phyloP scores from a whole-genome alignment of 2,888 invertebrate species.

The Harpalus rubripes region DNA sequence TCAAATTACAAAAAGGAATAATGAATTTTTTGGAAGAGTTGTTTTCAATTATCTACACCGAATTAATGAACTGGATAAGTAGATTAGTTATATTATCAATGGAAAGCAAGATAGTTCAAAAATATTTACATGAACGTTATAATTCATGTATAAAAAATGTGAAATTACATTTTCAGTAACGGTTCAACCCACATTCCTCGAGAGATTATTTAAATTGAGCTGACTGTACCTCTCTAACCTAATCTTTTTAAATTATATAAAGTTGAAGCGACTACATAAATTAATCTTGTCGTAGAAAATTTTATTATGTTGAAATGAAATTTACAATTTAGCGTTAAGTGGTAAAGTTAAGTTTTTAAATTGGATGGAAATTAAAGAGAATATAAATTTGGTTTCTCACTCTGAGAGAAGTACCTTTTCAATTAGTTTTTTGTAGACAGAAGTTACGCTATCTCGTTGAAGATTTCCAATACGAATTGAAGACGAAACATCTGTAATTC shows the following conservation, averaged over 20 bases:
- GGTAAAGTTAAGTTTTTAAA: neutral
- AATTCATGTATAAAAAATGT: no score
- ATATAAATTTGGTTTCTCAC: slow-evolving; percentile 3
- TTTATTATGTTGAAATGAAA: neutral
- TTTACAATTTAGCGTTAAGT: slow-evolving; percentile 6
- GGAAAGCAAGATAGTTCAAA: no score
- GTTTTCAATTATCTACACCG: no score
- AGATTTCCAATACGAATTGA: slow-evolving; percentile 32
- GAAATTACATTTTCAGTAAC: no score
- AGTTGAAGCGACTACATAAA: neutral
- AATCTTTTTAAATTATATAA: neutral
- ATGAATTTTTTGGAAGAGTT: no score
- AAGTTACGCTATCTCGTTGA: neutral
- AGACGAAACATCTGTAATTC: slow-evolving; percentile 34
- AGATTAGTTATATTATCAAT: no score
- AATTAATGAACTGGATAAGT: no score
- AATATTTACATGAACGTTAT: no score
- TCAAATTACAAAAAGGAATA: no score
- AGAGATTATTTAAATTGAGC: neutral
- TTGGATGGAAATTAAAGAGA: slow-evolving; percentile 6
- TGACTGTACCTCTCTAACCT: neutral
- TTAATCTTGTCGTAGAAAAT: neutral
- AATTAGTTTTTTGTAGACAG: slow-evolving; percentile 28
- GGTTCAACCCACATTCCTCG: neutral
- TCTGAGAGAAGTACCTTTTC: slow-evolving; percentile 2